Evolutionary conservation across 1,140 invertebrate species (phyloP), one percentile per base, ranked within the genome.

Genomic region (Leptopilina boulardi): DNA sequence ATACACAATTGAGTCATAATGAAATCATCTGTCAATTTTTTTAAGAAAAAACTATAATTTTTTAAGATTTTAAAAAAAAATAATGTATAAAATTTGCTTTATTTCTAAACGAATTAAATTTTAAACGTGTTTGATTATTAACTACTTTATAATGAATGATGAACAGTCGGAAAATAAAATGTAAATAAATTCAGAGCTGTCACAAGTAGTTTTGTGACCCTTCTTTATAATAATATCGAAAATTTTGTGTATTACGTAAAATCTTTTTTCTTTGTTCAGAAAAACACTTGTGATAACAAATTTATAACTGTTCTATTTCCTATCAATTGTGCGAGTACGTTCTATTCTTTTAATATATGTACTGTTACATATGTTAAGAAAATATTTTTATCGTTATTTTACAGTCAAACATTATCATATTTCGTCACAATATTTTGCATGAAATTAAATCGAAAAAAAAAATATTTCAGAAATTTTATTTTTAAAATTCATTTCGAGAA

Each of bases 1-100:
- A 90, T 76, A 74, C 87, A 90, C 59, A 66, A 66, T 66, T 66
- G 23, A 3, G 13, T 6, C 59, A 66, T 66, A 15, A 23, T 66
- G 6, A 30, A 66, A 30, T 66, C 9, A 34, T n/a, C 34, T 1
- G 51, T 54, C 51, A 54, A 18, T 21, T n/a, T 38, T 38, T 38
- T 38, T 6, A 38, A n/a, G n/a, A n/a, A n/a, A n/a, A n/a, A n/a
- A n/a, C n/a, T n/a, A n/a, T n/a, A n/a, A n/a, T n/a, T 30, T 30
- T 3, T 4, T 6, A 9, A 38, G 34, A 38, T 38, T 6, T 38
- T 3, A 8, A 6, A 9, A 38, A 10, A 47, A n/a, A 54, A 21
- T 2, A 21, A 3, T 54, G 19, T 10, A 54, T 18, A 51, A 18
- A 26, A 59, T 2, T 26, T 59, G 13, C 23, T 66, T 30, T 66